phyloP scores from a whole-genome alignment of 2,797 vertebrate species.

The Phyllotis vaccarum region DNA sequence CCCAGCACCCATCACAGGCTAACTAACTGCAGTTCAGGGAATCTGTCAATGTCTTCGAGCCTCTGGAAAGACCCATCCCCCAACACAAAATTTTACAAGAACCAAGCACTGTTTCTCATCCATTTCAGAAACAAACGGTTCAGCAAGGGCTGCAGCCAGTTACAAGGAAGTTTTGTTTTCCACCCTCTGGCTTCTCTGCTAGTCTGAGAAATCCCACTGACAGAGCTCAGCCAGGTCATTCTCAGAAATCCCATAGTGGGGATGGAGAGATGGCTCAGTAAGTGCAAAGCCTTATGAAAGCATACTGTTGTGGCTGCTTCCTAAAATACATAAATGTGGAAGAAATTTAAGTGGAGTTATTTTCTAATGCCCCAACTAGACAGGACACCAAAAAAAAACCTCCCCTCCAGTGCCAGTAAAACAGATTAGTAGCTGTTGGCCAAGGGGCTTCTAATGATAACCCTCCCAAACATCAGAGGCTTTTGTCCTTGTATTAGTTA shows the following conservation, averaged over 20 bases:
- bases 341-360: not conserved
- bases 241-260: not conserved
- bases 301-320: not conserved
- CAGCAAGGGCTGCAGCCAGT: not conserved
- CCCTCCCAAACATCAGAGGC: not conserved
- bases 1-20: not conserved
- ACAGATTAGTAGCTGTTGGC: not conserved
- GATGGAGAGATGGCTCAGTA: not conserved
- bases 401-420: not conserved
- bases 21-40: not conserved
- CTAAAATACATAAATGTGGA: not conserved
- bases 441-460: not conserved
- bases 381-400: too few relatives aligned
- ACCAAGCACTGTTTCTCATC: not conserved
- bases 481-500: not conserved
- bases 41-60: not conserved
- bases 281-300: not conserved
- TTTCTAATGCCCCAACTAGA: not conserved
- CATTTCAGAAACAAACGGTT: not conserved
- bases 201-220: too few relatives aligned
- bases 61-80: not conserved
- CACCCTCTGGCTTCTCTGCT: not conserved
- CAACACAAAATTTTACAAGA: not conserved
- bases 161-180: not conserved
- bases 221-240: not conserved